Evolutionary conservation across 2,797 vertebrate genomes (phyloP).

Genomic region (Odontamblyopus lacepedii): DNA sequence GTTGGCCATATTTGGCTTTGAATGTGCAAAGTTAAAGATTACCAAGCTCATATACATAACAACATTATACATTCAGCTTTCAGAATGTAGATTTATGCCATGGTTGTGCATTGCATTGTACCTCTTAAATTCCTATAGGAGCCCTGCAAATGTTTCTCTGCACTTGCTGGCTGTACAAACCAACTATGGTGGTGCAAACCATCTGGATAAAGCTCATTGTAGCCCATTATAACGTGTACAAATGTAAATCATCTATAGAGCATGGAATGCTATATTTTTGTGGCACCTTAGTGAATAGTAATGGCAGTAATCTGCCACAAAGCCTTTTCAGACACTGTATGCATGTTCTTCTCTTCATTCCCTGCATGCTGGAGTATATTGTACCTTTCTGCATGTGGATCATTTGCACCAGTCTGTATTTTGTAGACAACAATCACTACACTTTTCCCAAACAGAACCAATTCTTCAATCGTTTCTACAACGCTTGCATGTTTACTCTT

Average conservation of each 20-base stretch:
- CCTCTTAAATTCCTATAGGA: background rate
- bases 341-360: conserved; percentile 56
- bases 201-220: conserved; percentile 15
- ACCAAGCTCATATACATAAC: background rate
- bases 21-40: background rate
- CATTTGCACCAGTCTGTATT: conserved; percentile 22
- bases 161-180: conserved; percentile 29
- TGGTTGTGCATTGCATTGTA: background rate
- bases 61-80: background rate
- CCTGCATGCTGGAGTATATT: conserved; percentile 51
- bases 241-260: conserved; percentile 44
- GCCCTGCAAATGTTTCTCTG: conserved; percentile 21
- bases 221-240: conserved; percentile 22
- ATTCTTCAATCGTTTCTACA: conserved; percentile 9
- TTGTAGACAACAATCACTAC: conserved; percentile 12
- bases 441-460: conserved; percentile 43
- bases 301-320: conserved; percentile 44
- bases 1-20: background rate
- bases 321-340: conserved; percentile 43
- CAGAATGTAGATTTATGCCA: background rate
- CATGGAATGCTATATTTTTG: conserved; percentile 53
- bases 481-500: background rate
- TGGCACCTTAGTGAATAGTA: conserved; percentile 50
- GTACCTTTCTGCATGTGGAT: conserved; percentile 19
- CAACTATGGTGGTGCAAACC: conserved; percentile 50